Conservation (phyloP, 2,888 invertebrate genomes). For the Barypeithes pellucidus region DNA sequence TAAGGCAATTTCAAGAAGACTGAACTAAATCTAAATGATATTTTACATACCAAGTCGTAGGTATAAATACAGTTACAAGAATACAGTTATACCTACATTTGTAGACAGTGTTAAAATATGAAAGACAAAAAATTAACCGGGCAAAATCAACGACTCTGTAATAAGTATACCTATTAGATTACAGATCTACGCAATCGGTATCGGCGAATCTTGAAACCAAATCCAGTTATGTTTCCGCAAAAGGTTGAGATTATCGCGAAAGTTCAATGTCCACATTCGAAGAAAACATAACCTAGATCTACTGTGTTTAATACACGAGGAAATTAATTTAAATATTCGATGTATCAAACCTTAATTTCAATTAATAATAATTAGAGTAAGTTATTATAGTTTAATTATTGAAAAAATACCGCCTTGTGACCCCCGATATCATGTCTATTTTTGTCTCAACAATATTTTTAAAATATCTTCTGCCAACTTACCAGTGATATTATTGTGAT, state of each 20-base stretch:
- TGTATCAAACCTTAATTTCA: neutral
- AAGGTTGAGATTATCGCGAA: neutral
- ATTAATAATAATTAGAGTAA: neutral
- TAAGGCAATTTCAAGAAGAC: too few relatives aligned
- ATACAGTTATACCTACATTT: too few relatives aligned
- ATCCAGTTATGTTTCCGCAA: neutral
- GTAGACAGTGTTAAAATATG: too few relatives aligned
- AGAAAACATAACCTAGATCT: slow-evolving; percentile 13
- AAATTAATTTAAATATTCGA: neutral
- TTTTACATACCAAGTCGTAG: too few relatives aligned
- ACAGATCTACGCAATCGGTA: neutral
- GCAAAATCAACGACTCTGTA: too few relatives aligned
- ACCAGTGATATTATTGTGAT: slow-evolving; percentile 5
- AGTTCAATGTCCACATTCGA: slow-evolving; percentile 15
- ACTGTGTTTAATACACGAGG: neutral
- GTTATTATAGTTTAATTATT: neutral
- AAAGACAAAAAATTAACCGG: too few relatives aligned
- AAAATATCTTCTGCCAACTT: slow-evolving; percentile 3
- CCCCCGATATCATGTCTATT: slow-evolving; percentile 19
- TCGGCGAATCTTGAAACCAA: neutral
- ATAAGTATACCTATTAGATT: too few relatives aligned
- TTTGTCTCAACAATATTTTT: neutral
- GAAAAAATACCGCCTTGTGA: neutral
- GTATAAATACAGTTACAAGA: too few relatives aligned
- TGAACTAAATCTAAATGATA: too few relatives aligned